Evolutionary conservation across 2,888 invertebrate genomes (phyloP), one percentile per base, ranked within the genome.

Genomic region (Volucella inflata): DNA sequence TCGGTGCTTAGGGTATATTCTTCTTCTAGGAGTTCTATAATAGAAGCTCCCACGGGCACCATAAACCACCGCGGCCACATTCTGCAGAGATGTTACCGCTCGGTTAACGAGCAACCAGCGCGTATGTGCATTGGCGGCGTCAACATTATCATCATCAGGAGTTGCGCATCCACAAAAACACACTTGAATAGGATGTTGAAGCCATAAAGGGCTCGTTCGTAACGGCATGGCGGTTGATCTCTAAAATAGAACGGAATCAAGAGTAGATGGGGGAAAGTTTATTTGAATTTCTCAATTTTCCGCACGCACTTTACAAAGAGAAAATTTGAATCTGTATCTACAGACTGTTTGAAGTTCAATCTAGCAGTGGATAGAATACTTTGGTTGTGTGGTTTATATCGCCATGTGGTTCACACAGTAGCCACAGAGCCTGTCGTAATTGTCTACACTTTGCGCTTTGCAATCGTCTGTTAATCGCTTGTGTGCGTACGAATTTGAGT

Each of bases 261-360:
- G 50, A 53, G 60, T 71, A 21, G 42, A 62, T 44, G 40, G 51
- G 50, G 46, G 62, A 60, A n/a, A 68, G 70, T 65, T 84, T 70
- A 84, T 84, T 84, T 84, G 64, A 79, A 79, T 79, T 79, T 79
- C 80, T 75, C 79, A 84, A 70, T 79, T 84, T 79, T n/a, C 64
- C 55, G 65, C 55, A 82, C 71, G 60, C 78, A 77, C 67, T 72
- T 82, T 51, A 30, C 50, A 72, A 36, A 3, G 51, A 62, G 51
- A 40, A 78, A 70, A 67, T 70, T 71, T 70, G 50, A 38, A 53
- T 74, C 57, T 38, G n/a, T 55, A 14, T 60, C 55, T 62, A 55
- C 67, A 53, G 46, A 57, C 38, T 57, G 55, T 40, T 40, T 48
- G 38, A 12, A 46, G 53, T 36, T 38, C 44, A 64, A 46, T 77